Evolutionary conservation across 2,888 invertebrate species (phyloP).

Genomic region (Tridacna gigas): DNA sequence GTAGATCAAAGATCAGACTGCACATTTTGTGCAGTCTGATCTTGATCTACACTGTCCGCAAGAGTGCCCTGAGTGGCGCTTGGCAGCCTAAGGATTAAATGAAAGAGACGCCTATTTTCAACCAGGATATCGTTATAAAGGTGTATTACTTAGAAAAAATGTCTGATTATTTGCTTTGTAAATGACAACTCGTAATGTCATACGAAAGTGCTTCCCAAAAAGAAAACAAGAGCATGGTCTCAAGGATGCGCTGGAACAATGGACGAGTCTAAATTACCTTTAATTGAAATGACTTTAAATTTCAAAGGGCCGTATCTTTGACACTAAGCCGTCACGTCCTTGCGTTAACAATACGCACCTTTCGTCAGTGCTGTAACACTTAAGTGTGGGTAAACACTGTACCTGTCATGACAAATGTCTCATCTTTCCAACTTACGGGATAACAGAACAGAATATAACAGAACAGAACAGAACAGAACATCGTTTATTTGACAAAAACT

Average conservation of each 20-base stretch:
- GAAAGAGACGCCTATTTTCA: background rate
- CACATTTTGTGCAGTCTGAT: too few species aligned
- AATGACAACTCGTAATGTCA: background rate
- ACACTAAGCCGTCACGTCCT: slow-evolving; percentile 26
- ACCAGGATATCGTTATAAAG: background rate
- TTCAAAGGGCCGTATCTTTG: slow-evolving; percentile 18
- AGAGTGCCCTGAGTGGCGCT: too few species aligned
- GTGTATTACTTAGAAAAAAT: background rate
- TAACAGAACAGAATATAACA: too few species aligned
- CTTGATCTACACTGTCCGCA: too few species aligned
- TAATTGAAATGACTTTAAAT: background rate
- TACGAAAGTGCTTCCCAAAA: background rate
- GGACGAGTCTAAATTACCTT: background rate
- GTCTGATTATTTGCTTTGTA: slow-evolving; percentile 1
- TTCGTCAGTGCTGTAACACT: slow-evolving; percentile 26
- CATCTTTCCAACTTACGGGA: background rate
- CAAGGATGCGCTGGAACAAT: background rate
- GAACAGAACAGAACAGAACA: too few species aligned
- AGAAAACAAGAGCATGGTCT: background rate
- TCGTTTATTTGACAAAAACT: too few species aligned
- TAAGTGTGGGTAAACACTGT: slow-evolving; percentile 23
- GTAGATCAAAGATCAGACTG: too few species aligned
- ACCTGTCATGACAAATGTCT: slow-evolving; percentile 12
- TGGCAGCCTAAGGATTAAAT: too few species aligned
- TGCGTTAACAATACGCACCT: slow-evolving; percentile 13